These are phyloP conservation scores for Tenualosa ilisha DNA, from an alignment of 2,797 vertebrate genomes.

Conservation along the genomic window DNA sequence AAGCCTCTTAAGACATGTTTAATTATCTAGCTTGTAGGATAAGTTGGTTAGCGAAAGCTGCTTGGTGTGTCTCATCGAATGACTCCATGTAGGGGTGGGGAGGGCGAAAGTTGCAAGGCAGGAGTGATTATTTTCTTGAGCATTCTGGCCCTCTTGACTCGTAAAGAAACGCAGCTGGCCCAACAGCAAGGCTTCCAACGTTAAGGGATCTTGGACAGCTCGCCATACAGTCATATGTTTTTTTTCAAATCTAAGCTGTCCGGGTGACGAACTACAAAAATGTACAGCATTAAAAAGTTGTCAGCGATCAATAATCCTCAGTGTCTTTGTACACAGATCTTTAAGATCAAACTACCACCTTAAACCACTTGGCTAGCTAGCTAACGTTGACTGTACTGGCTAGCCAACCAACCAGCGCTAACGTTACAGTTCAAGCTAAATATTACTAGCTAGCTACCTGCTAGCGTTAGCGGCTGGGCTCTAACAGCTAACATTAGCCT, in stretches of 20 bases:
- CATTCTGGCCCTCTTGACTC: conserved; percentile 17
- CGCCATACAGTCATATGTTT: background rate
- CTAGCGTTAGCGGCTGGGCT: conserved; percentile 36
- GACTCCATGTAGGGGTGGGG: conserved; percentile 16
- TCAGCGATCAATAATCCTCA: background rate
- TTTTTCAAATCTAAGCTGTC: background rate
- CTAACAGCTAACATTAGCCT: conserved; percentile 29
- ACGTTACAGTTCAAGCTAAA: background rate
- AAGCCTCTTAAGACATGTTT: conserved; percentile 8
- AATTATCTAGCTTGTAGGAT: background rate
- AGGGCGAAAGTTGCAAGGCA: conserved; percentile 18
- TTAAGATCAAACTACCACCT: background rate
- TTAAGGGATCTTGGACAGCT: conserved; percentile 1
- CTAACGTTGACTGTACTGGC: conserved; percentile 21
- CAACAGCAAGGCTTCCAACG: background rate
- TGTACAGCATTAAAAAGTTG: background rate
- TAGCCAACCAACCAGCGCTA: background rate
- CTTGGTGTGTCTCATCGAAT: background rate
- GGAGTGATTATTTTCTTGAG: conserved; percentile 15
- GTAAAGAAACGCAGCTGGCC: conserved; percentile 19
- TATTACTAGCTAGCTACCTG: conserved; percentile 52
- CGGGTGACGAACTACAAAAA: background rate
- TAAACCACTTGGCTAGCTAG: conserved; percentile 39
- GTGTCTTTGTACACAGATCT: background rate
- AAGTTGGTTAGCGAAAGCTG: conserved; percentile 1